Base-by-base conservation (phyloP, 2,797 vertebrate genomes). In the Phyllotis vaccarum region DNA sequence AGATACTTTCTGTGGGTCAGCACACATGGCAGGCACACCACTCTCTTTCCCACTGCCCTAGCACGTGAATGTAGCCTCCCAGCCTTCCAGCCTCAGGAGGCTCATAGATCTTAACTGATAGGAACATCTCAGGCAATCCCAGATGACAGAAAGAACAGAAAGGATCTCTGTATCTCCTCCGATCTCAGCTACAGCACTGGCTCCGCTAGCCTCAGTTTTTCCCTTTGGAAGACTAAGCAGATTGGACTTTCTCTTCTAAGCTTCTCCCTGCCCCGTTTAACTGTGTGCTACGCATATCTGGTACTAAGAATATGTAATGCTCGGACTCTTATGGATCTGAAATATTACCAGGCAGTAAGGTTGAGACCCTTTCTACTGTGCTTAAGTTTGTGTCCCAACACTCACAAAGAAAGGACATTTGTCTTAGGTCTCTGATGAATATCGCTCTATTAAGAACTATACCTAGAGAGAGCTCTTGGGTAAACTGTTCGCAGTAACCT, bases 331-430 rank as follows among this genome's bases (percentile, higher is more conserved):
- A 14, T 5, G 49, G 2, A 56, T 7, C 34, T 31, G 52, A 22
- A 78, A 12, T 31, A 82, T 5, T 40, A 34, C 56, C 27, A 40
- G 70, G 27, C 24, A 88, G 85, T 24, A n/a, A 34, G 43, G 27
- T 90, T 89, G 64, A 81, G 62, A 86, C 91, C 27, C 34, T 93
- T 88, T 86, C 49, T 27, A 86, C 54, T 54, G 16, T 21, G 24
- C 24, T 90, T 43, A 68, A 34, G 7, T 56, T 34, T 14, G n/a
- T 29, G 6, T 62, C 68, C 49, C 74, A 81, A 90, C 29, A 87
- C 12, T 12, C 56, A 54, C 8, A 37, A 64, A 52, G 49, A 40
- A 74, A 34, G 12, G 14, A 76, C 87, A 60, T 43, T 60, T 66
- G 29, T 58, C 34, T 95, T 92, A 70, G 24, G 29, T 56, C 37